Percentiles rank a stretch among this genome's conserved stretches.
phyloP scores from a whole-genome alignment of 2,797 vertebrate species.

The Acanthiza pusilla region DNA sequence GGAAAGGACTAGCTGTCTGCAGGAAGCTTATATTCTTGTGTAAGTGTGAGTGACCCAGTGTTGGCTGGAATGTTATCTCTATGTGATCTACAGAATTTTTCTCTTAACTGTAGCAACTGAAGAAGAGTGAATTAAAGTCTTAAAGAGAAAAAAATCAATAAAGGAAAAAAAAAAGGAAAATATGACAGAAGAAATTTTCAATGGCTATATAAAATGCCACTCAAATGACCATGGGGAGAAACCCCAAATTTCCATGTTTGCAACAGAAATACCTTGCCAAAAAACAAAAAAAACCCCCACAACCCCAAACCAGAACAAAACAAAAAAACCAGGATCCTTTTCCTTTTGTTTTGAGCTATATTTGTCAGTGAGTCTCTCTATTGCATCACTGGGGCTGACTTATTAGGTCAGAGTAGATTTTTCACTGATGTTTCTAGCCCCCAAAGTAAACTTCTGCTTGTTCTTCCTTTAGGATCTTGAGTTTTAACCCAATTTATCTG shows the following conservation, averaged over 20 bases:
- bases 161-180: conserved; percentile 39
- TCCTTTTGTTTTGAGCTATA: not conserved
- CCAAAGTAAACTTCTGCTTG: not conserved
- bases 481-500: not conserved
- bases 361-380: not conserved
- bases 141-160: conserved; percentile 77
- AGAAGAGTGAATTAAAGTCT: conserved; percentile 77
- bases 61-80: conserved; percentile 68
- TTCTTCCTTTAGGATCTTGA: not conserved
- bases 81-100: conserved; percentile 73
- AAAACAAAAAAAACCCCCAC: not conserved
- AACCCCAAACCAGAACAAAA: not conserved
- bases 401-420: not conserved
- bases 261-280: not conserved
- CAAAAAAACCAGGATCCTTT: not conserved
- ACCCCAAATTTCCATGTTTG: conserved; percentile 37
- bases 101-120: conserved; percentile 68
- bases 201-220: conserved; percentile 39
- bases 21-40: conserved; percentile 71
- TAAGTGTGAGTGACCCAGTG: conserved; percentile 68
- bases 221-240: conserved; percentile 7
- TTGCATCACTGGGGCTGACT: not conserved
- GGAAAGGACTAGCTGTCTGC: conserved; percentile 69
- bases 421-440: not conserved
- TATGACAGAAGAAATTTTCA: conserved; percentile 50